Conservation (phyloP, 2,888 invertebrate species). For the Epinotia nisella region DNA sequence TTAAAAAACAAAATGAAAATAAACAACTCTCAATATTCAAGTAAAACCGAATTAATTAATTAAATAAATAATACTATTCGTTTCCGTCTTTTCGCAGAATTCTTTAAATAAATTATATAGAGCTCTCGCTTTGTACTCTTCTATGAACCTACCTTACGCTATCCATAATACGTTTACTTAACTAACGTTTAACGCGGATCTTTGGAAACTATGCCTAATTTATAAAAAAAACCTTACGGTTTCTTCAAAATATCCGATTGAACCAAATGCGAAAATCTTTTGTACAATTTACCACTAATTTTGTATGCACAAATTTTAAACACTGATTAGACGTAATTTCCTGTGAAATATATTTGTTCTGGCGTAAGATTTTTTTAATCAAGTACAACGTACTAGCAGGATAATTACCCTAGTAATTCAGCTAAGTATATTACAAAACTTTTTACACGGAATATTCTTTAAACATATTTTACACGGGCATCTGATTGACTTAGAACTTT, state of each 20-base stretch:
- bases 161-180: conserved; percentile 37
- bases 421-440: conserved; percentile 43
- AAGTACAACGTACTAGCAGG: conserved; percentile 28
- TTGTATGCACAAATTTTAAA: conserved; percentile 40
- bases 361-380: conserved; percentile 15
- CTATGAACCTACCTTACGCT: conserved; percentile 46
- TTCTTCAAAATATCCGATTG: conserved; percentile 27
- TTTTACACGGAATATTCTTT: conserved; percentile 37
- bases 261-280: conserved; percentile 30
- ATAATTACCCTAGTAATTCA: conserved; percentile 40
- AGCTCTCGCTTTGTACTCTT: conserved; percentile 45
- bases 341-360: conserved; percentile 5
- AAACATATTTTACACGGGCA: conserved; percentile 31
- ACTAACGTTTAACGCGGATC: conserved; percentile 45
- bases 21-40: conserved; percentile 53
- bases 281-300: conserved; percentile 39
- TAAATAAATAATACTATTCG: conserved; percentile 50
- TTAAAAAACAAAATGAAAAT: conserved; percentile 61
- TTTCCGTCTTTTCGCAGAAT: conserved; percentile 57
- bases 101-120: conserved; percentile 36
- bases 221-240: conserved; percentile 37
- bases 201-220: conserved; percentile 45
- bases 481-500: conserved; percentile 38
- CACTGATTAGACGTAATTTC: conserved; percentile 15
- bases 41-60: conserved; percentile 49